Evolutionary conservation across 2,888 invertebrate genomes (phyloP), one percentile per base, ranked within the genome.

Genomic region (Mactromeris polynyma): DNA sequence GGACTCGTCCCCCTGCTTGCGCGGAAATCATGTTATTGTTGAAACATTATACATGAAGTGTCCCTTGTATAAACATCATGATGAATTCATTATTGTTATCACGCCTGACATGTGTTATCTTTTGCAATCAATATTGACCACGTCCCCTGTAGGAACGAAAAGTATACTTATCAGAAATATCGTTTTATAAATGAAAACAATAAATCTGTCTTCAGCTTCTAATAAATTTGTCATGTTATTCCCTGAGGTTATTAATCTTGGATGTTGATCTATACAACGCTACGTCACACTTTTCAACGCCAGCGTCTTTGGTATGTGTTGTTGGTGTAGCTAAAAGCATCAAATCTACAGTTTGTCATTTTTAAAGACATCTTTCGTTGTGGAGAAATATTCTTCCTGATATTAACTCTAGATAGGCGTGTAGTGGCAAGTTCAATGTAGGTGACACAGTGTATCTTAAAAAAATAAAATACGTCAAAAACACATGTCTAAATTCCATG

Each of bases 171-270:
- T 73, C 36, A 26, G 36, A 36, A 36, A 33, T 19, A 73, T 64
- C 26, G 26, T 26, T 26, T 33, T 73, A 73, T 31, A 73, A 73
- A 73, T 64, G 17, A 73, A 73, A 73, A 73, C 73, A 73, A 73
- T 73, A 26, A 73, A 73, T 73, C 73, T 73, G 73, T 73, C 73
- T 33, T 14, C 73, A 36, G 36, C 4, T 33, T 33, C 36, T 17
- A 73, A 73, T 73, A 73, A 73, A 73, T 73, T 73, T 73, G 73
- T 73, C 19, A 73, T 33, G 33, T 33, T 11, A 17, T 17, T 26
- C 33, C 73, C 73, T 2, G 36, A 14, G 73, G 73, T 2, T 11
- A 31, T 69, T 4, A 14, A 73, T 33, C 33, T 33, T 3, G 26
- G 36, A 36, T 73, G 73, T 69, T 64, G 54, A n/a, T 6, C n/a